phyloP scores from a whole-genome alignment of 2,888 invertebrate genomes.

The Pseudococcus jackbeardsleyi region DNA sequence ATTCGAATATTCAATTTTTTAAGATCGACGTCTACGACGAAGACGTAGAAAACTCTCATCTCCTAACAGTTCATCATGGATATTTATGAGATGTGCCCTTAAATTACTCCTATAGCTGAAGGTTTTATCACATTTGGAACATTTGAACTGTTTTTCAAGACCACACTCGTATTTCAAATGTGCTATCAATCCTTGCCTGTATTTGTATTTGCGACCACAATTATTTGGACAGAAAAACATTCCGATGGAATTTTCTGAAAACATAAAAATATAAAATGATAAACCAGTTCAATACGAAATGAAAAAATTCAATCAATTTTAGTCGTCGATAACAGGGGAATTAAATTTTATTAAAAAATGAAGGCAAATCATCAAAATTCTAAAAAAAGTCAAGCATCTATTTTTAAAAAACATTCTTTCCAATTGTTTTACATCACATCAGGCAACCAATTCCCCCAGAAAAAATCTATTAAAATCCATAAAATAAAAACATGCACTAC shows the following conservation, averaged over 20 bases:
- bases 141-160: neutral
- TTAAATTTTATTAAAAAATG: neutral
- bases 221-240: conserved; percentile 59
- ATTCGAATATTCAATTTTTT: too few species aligned
- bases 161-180: neutral
- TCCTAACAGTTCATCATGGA: neutral
- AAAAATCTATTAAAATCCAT: too few species aligned
- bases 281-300: neutral
- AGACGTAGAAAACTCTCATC: neutral
- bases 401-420: too few species aligned
- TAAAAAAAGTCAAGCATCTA: too few species aligned
- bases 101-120: neutral
- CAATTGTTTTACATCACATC: too few species aligned
- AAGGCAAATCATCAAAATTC: neutral
- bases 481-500: too few species aligned
- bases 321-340: neutral
- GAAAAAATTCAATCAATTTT: neutral
- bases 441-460: too few species aligned
- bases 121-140: neutral
- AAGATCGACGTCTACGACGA: neutral
- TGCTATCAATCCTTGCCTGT: conserved; percentile 60
- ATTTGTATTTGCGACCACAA: conserved; percentile 65
- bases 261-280: conserved; percentile 8
- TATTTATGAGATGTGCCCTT: neutral
- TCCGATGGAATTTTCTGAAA: neutral